Percentiles rank a stretch among this genome's conserved stretches.
Conservation (phyloP, 64 coral and sea anemone species). For the Porites australiensis region DNA sequence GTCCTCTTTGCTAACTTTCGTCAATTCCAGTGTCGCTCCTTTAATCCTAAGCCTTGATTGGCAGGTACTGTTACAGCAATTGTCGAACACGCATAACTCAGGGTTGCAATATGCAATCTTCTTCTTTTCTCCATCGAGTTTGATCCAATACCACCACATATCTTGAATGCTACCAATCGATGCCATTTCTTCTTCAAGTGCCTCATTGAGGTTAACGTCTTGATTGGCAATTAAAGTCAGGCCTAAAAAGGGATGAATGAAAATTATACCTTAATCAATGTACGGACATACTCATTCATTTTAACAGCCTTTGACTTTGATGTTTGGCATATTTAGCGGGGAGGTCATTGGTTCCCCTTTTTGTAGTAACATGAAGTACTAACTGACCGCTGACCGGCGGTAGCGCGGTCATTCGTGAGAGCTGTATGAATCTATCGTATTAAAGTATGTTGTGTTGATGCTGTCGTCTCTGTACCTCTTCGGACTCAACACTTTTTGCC, state of each 20-base stretch:
- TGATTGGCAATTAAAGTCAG: neutral
- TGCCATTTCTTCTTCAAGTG: neutral
- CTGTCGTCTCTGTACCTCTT: too few relatives aligned
- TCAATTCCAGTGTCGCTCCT: neutral
- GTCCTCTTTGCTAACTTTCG: neutral
- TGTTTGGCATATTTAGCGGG: too few relatives aligned
- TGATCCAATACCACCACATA: neutral
- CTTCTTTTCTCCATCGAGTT: neutral
- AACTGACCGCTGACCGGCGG: too few relatives aligned
- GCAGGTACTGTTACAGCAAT: neutral
- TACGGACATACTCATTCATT: too few relatives aligned
- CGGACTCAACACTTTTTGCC: too few relatives aligned
- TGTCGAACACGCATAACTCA: neutral
- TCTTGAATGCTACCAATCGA: neutral
- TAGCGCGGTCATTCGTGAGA: too few relatives aligned
- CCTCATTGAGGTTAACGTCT: neutral
- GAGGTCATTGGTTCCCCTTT: too few relatives aligned
- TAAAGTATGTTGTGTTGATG: too few relatives aligned
- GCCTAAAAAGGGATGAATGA: neutral
- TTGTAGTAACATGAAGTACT: too few relatives aligned
- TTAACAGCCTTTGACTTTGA: too few relatives aligned
- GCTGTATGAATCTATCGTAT: too few relatives aligned
- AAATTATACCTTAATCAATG: too few relatives aligned
- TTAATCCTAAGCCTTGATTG: neutral
- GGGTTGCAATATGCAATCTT: slow-evolving; percentile 3